Evolutionary conservation across 2,888 invertebrate genomes (phyloP), one percentile per base, ranked within the genome.

Genomic region (Pandemis heparana): DNA sequence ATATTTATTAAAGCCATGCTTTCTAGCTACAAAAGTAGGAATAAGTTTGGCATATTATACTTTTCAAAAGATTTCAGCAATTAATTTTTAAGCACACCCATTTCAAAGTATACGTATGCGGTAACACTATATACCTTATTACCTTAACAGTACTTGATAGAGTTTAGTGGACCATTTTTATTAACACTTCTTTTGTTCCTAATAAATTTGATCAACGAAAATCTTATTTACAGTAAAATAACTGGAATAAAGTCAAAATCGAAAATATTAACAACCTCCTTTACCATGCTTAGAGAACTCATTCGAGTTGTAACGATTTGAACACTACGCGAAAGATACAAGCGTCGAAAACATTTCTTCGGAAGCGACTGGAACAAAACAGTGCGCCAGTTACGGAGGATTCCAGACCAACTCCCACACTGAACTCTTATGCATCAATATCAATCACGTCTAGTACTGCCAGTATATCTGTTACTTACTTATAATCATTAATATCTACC

Each of bases 81-180:
- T 83, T 86, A 82, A 77, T 78, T 74, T 79, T 89, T 89, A 89
- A 89, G 83, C 86, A 86, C 87, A 86, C 79, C 79, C 79, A 80
- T 77, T 81, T 80, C 77, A 83, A 85, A 85, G 86, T 89, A 87
- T 88, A 90, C 89, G 79, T 80, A 85, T 84, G 88, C 87, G 80
- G 82, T 80, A 83, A 85, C 85, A 85, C 82, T 79, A 65, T 81
- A 80, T 80, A 80, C n/a, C n/a, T n/a, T n/a, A 78, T 83, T 83
- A 88, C 79, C 89, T 90, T 92, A 92, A 85, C 69, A 85, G 89
- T 90, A 90, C 81, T 87, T 87, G 86, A 89, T 91, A 88, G 85
- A 89, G 81, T 88, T 90, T 91, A 93, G 91, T 93, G 93, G 94
- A 94, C 93, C 94, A 88, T 92, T 89, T 88, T 86, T 85, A 82